phyloP scores from a whole-genome alignment of 2,888 invertebrate genomes.

The Ichneumon xanthorius region DNA sequence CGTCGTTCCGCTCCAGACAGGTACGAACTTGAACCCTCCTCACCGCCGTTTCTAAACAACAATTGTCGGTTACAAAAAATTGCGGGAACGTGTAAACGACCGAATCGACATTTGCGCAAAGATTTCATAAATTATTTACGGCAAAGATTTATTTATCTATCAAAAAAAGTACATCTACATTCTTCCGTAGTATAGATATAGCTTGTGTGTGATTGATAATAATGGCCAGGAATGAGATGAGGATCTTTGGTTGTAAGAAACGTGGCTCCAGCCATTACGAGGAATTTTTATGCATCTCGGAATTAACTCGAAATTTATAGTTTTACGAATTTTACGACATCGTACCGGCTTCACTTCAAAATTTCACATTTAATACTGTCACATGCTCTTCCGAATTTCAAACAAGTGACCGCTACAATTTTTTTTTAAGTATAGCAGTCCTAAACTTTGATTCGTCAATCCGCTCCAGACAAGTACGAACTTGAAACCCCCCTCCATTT shows the following conservation, averaged over 20 bases:
- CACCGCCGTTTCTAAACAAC: no score
- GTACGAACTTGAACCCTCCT: not conserved
- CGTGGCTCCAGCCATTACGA: slow-evolving; percentile 71
- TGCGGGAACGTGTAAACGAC: no score
- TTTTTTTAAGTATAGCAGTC: not conserved
- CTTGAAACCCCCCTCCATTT: not conserved
- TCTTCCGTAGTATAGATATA: slow-evolving; percentile 44
- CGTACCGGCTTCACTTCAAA: slow-evolving; percentile 43
- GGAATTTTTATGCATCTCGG: slow-evolving; percentile 24
- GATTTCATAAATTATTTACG: not conserved
- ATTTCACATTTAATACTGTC: slow-evolving; percentile 35
- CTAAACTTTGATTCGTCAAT: not conserved
- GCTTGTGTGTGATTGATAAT: slow-evolving; percentile 12
- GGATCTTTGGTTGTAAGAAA: slow-evolving; percentile 88
- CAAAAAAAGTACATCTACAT: slow-evolving; percentile 29
- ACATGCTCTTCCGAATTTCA: slow-evolving; percentile 22
- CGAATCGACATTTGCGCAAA: not conserved
- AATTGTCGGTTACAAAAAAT: no score
- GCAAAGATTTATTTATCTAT: not conserved
- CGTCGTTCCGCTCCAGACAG: not conserved
- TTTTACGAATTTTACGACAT: slow-evolving; percentile 34
- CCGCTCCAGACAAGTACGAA: no score
- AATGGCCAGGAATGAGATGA: slow-evolving; percentile 91
- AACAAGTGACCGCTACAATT: slow-evolving; percentile 53
- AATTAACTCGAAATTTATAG: slow-evolving; percentile 54